phyloP scores from a whole-genome alignment of 2,113 vertebrate genomes.

The Nothoprocta perdicaria region DNA sequence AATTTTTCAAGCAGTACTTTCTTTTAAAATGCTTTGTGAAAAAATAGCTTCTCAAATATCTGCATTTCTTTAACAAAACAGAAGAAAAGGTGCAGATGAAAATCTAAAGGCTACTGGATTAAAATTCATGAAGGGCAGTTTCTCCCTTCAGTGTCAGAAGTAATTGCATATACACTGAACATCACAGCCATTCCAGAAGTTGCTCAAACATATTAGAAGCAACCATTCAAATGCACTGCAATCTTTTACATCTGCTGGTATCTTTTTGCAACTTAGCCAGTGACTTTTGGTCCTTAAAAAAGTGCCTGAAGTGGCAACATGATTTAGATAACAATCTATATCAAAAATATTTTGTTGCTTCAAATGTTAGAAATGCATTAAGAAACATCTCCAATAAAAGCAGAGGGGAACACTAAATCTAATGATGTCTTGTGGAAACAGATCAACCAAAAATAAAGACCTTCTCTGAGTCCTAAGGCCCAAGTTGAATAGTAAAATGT shows the following conservation, averaged over 20 bases:
- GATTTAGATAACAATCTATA: not conserved
- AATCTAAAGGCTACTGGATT: constrained; percentile 49
- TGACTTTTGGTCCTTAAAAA: constrained; percentile 12
- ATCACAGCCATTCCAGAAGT: constrained; percentile 16
- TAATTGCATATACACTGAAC: constrained; percentile 12
- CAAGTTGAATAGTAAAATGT: not conserved
- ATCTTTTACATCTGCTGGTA: not conserved
- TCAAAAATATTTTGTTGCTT: not conserved
- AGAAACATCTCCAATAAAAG: not conserved
- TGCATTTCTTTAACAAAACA: constrained; percentile 32
- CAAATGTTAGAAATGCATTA: not conserved
- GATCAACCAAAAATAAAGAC: not conserved
- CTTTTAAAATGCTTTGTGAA: constrained; percentile 36
- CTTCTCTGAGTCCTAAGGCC: not conserved
- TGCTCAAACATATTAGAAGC: constrained; percentile 20
- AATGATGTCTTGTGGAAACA: not conserved
- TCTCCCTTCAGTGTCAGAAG: constrained; percentile 28
- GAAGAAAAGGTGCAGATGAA: constrained; percentile 22
- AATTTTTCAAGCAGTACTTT: constrained; percentile 1
- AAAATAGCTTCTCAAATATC: constrained; percentile 25
- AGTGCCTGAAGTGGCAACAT: not conserved
- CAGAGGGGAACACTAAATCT: not conserved
- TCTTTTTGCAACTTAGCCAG: not conserved
- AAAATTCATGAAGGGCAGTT: constrained; percentile 41
- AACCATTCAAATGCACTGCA: constrained; percentile 16